Conservation (phyloP, 2,888 invertebrate genomes). For the Oligia strigilis region DNA sequence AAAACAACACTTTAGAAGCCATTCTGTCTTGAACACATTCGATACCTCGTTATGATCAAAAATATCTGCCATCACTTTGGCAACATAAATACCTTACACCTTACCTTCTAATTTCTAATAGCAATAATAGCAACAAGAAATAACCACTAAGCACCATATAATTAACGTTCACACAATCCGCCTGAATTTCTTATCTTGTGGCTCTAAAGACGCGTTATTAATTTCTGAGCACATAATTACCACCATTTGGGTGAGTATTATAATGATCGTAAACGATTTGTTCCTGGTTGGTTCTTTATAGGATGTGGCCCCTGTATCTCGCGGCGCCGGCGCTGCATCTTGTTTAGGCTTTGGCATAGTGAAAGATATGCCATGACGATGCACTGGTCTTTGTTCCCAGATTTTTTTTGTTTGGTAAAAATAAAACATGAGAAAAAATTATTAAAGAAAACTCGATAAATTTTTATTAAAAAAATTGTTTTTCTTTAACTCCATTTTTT, state of each 20-base stretch:
- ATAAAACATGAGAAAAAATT: not conserved
- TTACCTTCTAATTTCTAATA: not conserved
- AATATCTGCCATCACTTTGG: not conserved
- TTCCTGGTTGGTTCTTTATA: slow-evolving; percentile 76
- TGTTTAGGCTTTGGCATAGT: slow-evolving; percentile 64
- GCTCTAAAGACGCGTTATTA: slow-evolving; percentile 48
- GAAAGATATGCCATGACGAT: slow-evolving; percentile 61
- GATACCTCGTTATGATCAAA: not conserved
- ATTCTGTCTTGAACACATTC: too few species aligned
- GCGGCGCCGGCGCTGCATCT: slow-evolving; percentile 74
- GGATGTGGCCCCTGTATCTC: slow-evolving; percentile 84
- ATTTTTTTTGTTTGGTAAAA: not conserved
- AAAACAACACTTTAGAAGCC: too few species aligned
- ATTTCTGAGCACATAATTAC: slow-evolving; percentile 54
- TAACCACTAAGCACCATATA: slow-evolving; percentile 6
- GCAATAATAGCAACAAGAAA: not conserved
- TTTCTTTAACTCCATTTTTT: not conserved
- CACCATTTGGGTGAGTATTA: slow-evolving; percentile 44
- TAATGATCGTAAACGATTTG: slow-evolving; percentile 67
- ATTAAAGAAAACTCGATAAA: not conserved
- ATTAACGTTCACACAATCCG: slow-evolving; percentile 37
- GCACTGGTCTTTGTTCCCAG: not conserved
- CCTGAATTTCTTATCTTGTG: slow-evolving; percentile 22
- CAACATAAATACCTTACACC: not conserved
- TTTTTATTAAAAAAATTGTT: not conserved